Percentiles rank a stretch among this genome's conserved stretches.
Evolutionary conservation across 2,888 invertebrate genomes (phyloP).

Genomic region (Agrotis exclamationis): DNA sequence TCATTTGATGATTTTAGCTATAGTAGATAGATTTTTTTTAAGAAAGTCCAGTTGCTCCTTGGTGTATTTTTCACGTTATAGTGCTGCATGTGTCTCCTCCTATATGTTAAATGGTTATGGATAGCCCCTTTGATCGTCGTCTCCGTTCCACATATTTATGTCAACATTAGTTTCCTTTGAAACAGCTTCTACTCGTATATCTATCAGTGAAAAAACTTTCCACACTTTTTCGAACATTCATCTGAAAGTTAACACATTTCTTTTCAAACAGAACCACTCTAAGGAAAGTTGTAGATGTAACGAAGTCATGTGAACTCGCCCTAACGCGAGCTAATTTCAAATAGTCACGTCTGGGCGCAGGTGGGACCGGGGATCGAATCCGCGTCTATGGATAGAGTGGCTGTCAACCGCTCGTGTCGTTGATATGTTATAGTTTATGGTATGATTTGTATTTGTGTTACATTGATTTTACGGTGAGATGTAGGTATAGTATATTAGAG

Average conservation of each 20-base stretch:
- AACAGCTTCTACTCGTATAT: neutral
- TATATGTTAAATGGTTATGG: too few species aligned
- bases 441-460: constrained; percentile 18
- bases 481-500: too few species aligned
- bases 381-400: constrained; percentile 54
- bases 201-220: neutral
- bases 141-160: neutral
- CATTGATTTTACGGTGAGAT: neutral
- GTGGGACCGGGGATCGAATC: constrained; percentile 65
- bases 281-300: constrained; percentile 42
- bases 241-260: constrained; percentile 3
- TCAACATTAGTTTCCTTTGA: neutral
- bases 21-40: too few species aligned
- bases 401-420: constrained; percentile 57
- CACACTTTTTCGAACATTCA: neutral
- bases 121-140: neutral
- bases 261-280: constrained; percentile 8
- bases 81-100: too few species aligned
- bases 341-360: constrained; percentile 67
- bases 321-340: constrained; percentile 64
- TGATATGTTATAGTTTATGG: constrained; percentile 42
- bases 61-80: too few species aligned
- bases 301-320: constrained; percentile 56
- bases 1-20: too few species aligned
- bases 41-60: neutral